A percentile compares a stretch with the other conserved stretches of the same genome.
phyloP scores from a whole-genome alignment of 2,113 vertebrate genomes.

The Capreolus pygargus region DNA sequence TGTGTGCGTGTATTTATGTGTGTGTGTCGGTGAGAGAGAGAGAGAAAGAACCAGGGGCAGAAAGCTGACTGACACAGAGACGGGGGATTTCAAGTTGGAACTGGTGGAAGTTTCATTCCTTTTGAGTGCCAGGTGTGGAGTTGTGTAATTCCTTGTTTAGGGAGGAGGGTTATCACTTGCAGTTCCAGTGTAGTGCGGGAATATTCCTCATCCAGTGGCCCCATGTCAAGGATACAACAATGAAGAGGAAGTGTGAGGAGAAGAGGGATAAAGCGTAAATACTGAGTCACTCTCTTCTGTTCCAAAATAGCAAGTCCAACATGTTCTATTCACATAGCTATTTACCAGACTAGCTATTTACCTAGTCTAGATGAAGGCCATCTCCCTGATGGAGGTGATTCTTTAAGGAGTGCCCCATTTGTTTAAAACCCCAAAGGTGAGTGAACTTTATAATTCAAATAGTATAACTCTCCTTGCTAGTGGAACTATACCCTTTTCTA shows the following conservation, averaged over 20 bases:
- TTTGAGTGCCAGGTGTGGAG: neutral
- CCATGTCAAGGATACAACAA: neutral
- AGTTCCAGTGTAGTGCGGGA: neutral
- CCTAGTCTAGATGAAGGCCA: neutral
- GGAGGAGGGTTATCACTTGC: neutral
- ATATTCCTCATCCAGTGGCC: neutral
- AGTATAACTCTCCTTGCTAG: neutral
- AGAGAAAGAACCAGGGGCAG: neutral
- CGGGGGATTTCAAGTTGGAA: neutral
- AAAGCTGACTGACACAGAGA: neutral
- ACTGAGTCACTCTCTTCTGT: neutral
- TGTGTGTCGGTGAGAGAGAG: neutral
- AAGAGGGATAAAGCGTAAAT: neutral
- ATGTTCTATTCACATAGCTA: accelerated
- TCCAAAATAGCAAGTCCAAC: neutral
- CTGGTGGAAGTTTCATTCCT: too few species aligned
- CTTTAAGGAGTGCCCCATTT: neutral
- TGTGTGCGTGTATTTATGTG: neutral
- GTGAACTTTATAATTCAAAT: neutral
- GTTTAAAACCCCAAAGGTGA: neutral
- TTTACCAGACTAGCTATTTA: neutral
- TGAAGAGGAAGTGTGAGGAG: neutral
- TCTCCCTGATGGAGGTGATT: neutral
- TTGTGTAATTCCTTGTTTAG: too few species aligned
- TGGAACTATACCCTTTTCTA: neutral